Conservation (phyloP, 2,888 invertebrate species). For the Drosophila kanekoi region DNA sequence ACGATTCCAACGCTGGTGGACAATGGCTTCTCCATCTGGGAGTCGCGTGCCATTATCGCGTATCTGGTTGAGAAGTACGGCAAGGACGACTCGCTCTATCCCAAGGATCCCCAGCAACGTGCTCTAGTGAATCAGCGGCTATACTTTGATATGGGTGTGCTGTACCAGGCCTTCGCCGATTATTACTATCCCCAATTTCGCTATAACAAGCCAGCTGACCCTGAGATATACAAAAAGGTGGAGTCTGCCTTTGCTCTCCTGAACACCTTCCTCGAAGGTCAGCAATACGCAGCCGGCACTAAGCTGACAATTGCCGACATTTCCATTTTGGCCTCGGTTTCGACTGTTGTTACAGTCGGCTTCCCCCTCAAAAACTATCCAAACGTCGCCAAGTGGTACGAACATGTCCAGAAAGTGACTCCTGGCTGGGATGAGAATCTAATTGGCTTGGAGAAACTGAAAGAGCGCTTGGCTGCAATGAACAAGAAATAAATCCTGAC, state of each 20-base stretch:
- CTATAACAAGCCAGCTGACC: conserved; percentile 88
- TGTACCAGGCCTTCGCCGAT: conserved; percentile 89
- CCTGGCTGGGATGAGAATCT: conserved; percentile 88
- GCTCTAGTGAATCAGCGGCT: conserved; percentile 92
- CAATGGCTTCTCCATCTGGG: conserved; percentile 91
- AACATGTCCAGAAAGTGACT: conserved; percentile 86
- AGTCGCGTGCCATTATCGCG: conserved; percentile 92
- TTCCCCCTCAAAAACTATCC: conserved; percentile 89
- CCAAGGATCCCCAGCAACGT: conserved; percentile 90
- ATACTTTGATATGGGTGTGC: conserved; percentile 91
- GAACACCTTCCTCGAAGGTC: conserved; percentile 89
- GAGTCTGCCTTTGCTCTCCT: conserved; percentile 89
- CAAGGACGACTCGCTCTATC: conserved; percentile 90
- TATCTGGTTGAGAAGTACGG: conserved; percentile 93
- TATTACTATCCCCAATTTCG: conserved; percentile 89
- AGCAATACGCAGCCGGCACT: conserved; percentile 90
- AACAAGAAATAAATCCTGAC: conserved; percentile 68
- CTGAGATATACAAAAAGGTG: conserved; percentile 88
- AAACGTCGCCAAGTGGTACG: conserved; percentile 89
- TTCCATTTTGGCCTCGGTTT: conserved; percentile 88
- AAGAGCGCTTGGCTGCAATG: conserved; percentile 67
- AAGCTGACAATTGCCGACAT: conserved; percentile 92
- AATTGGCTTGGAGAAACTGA: conserved; percentile 86
- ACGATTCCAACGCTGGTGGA: conserved; percentile 93
- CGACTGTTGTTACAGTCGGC: conserved; percentile 88